Conservation (phyloP, 2,113 vertebrate genomes). For the Fulica atra region DNA sequence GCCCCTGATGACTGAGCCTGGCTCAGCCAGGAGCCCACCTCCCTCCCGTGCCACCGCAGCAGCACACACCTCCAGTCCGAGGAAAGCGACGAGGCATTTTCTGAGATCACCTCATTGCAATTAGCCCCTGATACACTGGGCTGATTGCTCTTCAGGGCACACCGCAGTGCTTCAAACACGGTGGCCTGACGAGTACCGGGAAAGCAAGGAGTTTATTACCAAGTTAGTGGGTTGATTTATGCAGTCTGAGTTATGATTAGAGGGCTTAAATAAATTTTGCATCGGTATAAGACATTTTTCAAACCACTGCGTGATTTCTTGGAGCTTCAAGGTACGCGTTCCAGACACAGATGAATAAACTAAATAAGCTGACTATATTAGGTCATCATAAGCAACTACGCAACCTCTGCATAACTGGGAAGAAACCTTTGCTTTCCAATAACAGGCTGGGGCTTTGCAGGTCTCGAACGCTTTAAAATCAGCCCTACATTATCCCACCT, state of each 20-base stretch:
- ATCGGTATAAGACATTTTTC: conserved; percentile 30
- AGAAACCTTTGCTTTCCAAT: not conserved
- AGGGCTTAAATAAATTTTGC: conserved; percentile 27
- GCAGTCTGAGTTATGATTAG: conserved; percentile 31
- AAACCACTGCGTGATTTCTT: not conserved
- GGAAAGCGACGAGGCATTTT: not conserved
- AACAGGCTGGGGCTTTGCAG: not conserved
- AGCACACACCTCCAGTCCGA: not conserved
- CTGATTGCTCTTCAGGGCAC: conserved; percentile 40
- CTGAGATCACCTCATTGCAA: not conserved
- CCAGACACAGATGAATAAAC: conserved; percentile 16
- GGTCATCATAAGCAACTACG: not conserved
- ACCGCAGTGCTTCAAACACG: conserved; percentile 5
- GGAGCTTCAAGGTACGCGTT: not conserved
- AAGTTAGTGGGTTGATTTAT: conserved; percentile 48
- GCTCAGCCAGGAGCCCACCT: not conserved
- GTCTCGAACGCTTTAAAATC: not conserved
- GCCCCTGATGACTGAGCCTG: not conserved
- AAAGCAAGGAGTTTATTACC: not conserved
- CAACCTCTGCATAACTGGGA: not conserved
- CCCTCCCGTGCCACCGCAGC: not conserved
- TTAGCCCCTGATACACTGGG: not conserved
- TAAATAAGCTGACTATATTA: not conserved
- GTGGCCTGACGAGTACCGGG: not conserved
- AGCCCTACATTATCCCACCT: not conserved